Base-by-base conservation (phyloP, 2,113 vertebrate species). In the Sylvia atricapilla region DNA sequence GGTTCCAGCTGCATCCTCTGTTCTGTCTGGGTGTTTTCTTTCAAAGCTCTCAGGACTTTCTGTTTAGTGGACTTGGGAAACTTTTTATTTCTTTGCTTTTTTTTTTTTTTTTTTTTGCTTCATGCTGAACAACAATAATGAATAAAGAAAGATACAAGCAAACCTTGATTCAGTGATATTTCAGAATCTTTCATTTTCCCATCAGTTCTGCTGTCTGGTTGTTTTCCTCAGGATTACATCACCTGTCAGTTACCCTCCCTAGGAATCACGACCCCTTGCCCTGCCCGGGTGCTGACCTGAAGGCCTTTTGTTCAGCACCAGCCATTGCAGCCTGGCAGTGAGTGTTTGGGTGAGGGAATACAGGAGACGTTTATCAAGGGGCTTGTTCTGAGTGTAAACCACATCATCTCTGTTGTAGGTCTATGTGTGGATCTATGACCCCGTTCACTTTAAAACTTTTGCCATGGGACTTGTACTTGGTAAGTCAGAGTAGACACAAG, bases 391-490 rank as follows among this genome's bases (percentile, higher is more conserved):
- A 39, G 62, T 66, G 37, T 94, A 94, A 94, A 83, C 39, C 9
- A 33, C 11, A 6, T 66, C 13, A 10, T 98, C 97, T 87, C 96
- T 97, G 31, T 97, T 98, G 24, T 82, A 99, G 99, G 99, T 99
- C 11, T 99, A 98, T 27, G 99, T 99, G 80, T 99, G 99, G 99
- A 99, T 99, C 97, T 99, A 99, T 70, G 99, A 99, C 97, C 99
- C 99, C 3, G 99, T 99, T 90, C 99, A 99, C 96, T 99, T 99
- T 94, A 99, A 99, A 98, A 99, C 99, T 7, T 99, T 99, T 97
- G 99, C 99, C 94, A 99, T 99, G 99, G 99, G 99, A 91, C 98
- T 99, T 92, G 99, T 99, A 50, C 98, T 99, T 78, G 99, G 99
- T 99, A 98, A 98, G 98, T 98, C 84, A 55, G 21, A 58, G 49